Base-by-base conservation (phyloP, 2,113 vertebrate genomes). In the Carassius gibelio region DNA sequence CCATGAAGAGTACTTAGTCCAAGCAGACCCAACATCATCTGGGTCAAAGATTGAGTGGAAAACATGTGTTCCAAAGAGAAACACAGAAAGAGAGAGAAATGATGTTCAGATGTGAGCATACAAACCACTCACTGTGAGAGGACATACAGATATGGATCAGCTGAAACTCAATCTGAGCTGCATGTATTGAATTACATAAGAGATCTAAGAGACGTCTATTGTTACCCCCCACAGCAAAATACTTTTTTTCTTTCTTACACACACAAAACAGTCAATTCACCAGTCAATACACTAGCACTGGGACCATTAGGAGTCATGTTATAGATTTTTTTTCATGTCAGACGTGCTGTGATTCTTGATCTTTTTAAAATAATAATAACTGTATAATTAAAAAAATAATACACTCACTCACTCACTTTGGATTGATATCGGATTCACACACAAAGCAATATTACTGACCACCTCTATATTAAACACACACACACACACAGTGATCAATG, bases 131-230 rank as follows among this genome's bases (percentile, higher is more conserved):
- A 82, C 68, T 82, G 81, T 82, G 66, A 82, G 81, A 71, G 68
- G 81, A 82, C 66, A 57, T 19, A 72, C 7, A 57, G 66, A 82
- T 82, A 82, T 72, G 50, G 81, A 82, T 82, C 81, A 82, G 68
- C 19, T 72, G 81, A 71, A 82, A 82, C 66, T 82, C 66, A 23
- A 82, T 82, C 81, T 82, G 17, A 71, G 42, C 50, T 57, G 50
- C 55, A 82, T 42, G 81, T 72, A 82, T 82, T 82, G 50, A 71
- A 82, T 82, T 82, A 82, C 81, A 57, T 69, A 72, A 42, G 81
- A 82, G 30, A 82, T 82, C 81, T 72, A 72, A 72, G 68, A 30
- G 68, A 59, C 81, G 38, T 82, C 66, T 82, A 52, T 68, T 57
- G 68, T 72, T 72, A 55, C 81, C 68, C 68, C 81, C 79, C 61